These are phyloP conservation scores for Drosophila setifemur DNA, from an alignment of 1,140 invertebrate genomes.

Conservation along the genomic window DNA sequence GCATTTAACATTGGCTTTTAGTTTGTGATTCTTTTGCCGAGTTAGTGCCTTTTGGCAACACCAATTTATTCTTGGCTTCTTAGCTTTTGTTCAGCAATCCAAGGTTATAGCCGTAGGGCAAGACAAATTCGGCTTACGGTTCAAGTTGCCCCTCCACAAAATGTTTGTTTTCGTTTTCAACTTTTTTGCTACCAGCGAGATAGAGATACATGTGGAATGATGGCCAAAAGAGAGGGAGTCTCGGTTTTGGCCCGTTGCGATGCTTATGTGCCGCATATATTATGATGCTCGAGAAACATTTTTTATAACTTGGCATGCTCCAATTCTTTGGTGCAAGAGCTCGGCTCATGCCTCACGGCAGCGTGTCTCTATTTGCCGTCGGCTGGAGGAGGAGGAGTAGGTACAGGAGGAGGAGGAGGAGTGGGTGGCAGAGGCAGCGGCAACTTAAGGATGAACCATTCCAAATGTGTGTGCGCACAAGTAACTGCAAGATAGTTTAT, in stretches of 20 bases:
- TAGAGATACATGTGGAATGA: neutral
- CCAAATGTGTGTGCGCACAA: conserved; percentile 21
- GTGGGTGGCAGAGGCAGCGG: neutral
- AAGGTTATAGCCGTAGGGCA: conserved; percentile 27
- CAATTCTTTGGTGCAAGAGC: conserved; percentile 68
- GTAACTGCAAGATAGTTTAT: conserved; percentile 56
- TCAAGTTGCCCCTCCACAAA: neutral
- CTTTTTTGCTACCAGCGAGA: conserved; percentile 21
- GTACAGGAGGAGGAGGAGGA: neutral
- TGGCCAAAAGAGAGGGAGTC: neutral
- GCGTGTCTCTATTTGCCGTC: conserved; percentile 40
- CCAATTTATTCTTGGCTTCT: neutral
- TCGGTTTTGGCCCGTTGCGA: conserved; percentile 47
- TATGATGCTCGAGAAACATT: conserved; percentile 69
- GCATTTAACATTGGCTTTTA: too few relatives aligned
- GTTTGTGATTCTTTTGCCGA: too few relatives aligned
- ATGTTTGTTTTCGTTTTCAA: conserved; percentile 47
- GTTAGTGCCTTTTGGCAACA: neutral
- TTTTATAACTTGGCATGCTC: conserved; percentile 79
- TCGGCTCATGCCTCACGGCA: conserved; percentile 33
- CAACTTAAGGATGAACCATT: conserved; percentile 42
- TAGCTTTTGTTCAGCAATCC: neutral
- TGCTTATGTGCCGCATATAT: conserved; percentile 76
- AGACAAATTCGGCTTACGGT: conserved; percentile 1
- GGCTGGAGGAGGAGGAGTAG: conserved; percentile 2